Conservation (phyloP, 2,797 vertebrate species). For the Dendrocincla tyrannina region DNA sequence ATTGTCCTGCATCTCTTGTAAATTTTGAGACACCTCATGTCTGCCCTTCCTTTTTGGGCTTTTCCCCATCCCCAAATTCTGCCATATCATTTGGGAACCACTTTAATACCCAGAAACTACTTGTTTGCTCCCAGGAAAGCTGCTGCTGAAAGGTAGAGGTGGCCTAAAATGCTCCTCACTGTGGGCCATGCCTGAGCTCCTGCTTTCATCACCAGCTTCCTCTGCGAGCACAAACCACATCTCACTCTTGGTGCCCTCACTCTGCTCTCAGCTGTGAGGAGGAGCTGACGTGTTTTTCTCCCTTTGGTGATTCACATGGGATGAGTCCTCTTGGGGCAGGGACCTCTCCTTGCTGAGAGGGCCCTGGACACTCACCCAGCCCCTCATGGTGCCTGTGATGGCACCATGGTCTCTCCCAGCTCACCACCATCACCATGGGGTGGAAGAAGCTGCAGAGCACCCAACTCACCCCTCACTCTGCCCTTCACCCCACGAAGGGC, state of each 20-base stretch:
- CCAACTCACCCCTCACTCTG: too few species aligned
- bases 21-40: background rate
- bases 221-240: background rate
- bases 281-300: background rate
- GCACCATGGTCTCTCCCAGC: too few species aligned
- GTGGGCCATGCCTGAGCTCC: background rate
- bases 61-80: background rate
- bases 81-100: rapidly evolving
- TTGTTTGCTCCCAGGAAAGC: background rate
- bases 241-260: background rate
- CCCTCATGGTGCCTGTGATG: too few species aligned
- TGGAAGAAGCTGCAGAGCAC: too few species aligned
- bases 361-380: background rate
- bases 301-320: background rate
- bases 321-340: background rate
- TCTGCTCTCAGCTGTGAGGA: background rate
- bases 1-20: background rate
- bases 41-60: background rate
- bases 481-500: too few species aligned
- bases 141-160: background rate
- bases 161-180: background rate
- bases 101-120: background rate
- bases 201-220: background rate
- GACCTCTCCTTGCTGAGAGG: background rate
- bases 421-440: too few species aligned